phyloP scores from a whole-genome alignment of 2,888 invertebrate genomes.

The Cephus sareptanus region DNA sequence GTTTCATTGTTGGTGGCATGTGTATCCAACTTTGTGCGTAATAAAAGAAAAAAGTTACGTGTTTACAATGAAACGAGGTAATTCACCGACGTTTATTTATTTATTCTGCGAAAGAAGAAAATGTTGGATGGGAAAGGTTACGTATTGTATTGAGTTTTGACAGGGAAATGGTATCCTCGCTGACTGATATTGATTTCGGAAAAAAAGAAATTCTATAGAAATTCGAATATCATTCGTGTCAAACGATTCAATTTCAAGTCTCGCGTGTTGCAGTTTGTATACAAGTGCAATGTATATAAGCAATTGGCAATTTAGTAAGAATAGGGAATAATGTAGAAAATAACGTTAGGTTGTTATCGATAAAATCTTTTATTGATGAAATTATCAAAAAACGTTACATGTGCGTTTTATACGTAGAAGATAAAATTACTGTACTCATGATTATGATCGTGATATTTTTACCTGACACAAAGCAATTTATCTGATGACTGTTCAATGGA shows the following conservation, averaged over 20 bases:
- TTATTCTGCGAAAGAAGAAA: background rate
- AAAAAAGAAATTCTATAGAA: background rate
- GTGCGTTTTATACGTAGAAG: too few species aligned
- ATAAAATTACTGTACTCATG: background rate
- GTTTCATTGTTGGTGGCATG: background rate
- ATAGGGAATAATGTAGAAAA: background rate
- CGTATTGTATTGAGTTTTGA: background rate
- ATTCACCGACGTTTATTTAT: background rate
- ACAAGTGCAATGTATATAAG: background rate
- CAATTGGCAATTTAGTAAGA: background rate
- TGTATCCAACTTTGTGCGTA: background rate
- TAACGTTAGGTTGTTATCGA: background rate
- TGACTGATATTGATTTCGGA: background rate
- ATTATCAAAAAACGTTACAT: too few species aligned
- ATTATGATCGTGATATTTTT: background rate
- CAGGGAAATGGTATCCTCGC: background rate
- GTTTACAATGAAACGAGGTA: background rate
- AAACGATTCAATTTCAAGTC: background rate
- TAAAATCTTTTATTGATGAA: too few species aligned
- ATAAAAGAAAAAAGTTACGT: background rate
- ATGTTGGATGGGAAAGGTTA: background rate
- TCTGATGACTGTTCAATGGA: background rate
- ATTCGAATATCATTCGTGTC: background rate
- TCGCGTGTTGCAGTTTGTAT: background rate
- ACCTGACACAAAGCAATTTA: background rate